Percentiles rank a stretch among this genome's conserved stretches.
Conservation (phyloP, 2,113 vertebrate genomes). For the Ammodytes dubius region DNA sequence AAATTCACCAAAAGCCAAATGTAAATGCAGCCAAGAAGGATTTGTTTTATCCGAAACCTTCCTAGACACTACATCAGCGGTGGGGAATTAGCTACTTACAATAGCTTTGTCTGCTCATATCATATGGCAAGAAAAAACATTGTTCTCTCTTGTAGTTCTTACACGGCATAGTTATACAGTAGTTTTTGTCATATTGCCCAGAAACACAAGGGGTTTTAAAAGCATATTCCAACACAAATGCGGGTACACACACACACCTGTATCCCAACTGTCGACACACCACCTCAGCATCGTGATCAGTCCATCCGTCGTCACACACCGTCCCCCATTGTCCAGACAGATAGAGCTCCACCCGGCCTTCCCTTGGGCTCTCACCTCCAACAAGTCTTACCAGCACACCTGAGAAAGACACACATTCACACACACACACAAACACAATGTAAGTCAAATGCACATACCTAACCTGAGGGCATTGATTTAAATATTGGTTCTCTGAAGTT, state of each 20-base stretch:
- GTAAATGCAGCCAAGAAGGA: too few relatives aligned
- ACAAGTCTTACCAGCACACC: slow-evolving; percentile 92
- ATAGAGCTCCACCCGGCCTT: slow-evolving; percentile 96
- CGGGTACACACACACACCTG: slow-evolving; percentile 83
- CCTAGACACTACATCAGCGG: background rate
- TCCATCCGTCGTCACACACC: slow-evolving; percentile 98
- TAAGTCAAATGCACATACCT: background rate
- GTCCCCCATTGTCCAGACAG: slow-evolving; percentile 95
- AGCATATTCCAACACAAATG: background rate
- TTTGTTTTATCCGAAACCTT: too few relatives aligned
- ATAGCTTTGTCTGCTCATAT: background rate
- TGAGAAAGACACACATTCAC: slow-evolving; percentile 64
- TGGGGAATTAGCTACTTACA: background rate
- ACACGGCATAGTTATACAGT: background rate
- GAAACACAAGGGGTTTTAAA: background rate
- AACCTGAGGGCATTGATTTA: background rate
- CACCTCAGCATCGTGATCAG: slow-evolving; percentile 92
- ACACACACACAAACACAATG: slow-evolving; percentile 1
- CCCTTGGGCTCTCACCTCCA: slow-evolving; percentile 93
- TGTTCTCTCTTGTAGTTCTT: background rate
- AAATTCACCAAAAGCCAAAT: background rate
- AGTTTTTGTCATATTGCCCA: background rate
- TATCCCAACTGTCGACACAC: slow-evolving; percentile 95
- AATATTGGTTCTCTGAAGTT: slow-evolving; percentile 12
- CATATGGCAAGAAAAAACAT: background rate